Evolutionary conservation across 1,140 invertebrate genomes (phyloP).

Genomic region (Leucophenga varia): DNA sequence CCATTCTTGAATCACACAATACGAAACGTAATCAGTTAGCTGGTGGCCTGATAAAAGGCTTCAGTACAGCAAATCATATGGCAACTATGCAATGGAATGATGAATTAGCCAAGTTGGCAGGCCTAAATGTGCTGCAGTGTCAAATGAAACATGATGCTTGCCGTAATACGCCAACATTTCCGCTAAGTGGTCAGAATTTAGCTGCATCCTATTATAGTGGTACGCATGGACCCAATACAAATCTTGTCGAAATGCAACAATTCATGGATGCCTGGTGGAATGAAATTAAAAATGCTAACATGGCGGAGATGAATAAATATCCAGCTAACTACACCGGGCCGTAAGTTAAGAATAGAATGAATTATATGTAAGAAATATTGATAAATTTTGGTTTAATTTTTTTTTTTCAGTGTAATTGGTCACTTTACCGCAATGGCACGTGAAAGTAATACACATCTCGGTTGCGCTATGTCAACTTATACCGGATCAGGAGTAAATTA

Average conservation of each 20-base stretch:
- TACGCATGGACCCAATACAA: too few relatives aligned
- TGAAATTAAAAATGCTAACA: constrained; percentile 2
- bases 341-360: too few relatives aligned
- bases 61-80: neutral
- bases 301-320: neutral
- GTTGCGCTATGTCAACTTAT: neutral
- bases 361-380: too few relatives aligned
- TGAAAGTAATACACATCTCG: constrained; percentile 4
- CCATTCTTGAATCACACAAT: constrained; percentile 3
- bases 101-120: constrained; percentile 6
- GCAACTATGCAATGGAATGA: constrained; percentile 11
- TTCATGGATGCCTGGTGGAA: neutral
- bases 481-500: neutral
- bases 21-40: constrained; percentile 7
- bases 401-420: neutral
- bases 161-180: constrained; percentile 5
- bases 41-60: neutral
- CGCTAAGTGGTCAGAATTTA: constrained; percentile 8
- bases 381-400: neutral
- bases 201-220: neutral
- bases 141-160: constrained; percentile 7
- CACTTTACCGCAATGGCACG: constrained; percentile 8
- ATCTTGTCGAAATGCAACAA: neutral
- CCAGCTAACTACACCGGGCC: neutral
- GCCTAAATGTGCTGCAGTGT: constrained; percentile 7